A percentile compares a stretch with the other conserved stretches of the same genome.
phyloP scores from a whole-genome alignment of 2,888 invertebrate species.

The Incurvaria masculella region DNA sequence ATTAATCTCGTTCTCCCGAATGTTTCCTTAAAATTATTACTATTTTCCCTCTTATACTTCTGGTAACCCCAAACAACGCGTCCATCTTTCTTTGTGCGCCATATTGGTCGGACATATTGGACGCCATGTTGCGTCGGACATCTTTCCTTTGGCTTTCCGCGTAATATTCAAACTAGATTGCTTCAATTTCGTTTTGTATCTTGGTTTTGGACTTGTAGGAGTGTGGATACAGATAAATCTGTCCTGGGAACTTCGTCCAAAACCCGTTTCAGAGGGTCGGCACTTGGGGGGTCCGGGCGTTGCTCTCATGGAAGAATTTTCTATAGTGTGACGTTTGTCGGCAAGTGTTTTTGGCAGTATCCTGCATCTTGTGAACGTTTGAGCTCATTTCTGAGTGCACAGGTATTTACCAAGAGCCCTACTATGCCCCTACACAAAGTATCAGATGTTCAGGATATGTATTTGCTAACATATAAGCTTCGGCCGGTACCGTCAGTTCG shows the following conservation, averaged over 20 bases:
- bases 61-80: slow-evolving; percentile 22
- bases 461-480: neutral
- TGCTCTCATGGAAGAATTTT: neutral
- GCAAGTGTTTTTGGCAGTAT: neutral
- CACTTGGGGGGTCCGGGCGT: slow-evolving; percentile 3
- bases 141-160: slow-evolving; percentile 70
- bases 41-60: neutral
- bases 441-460: neutral
- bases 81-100: slow-evolving; percentile 53
- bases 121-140: slow-evolving; percentile 74
- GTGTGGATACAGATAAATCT: neutral
- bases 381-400: neutral
- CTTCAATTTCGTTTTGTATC: neutral
- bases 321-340: neutral
- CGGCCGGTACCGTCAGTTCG: neutral
- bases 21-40: neutral
- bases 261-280: slow-evolving; percentile 9
- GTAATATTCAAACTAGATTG: slow-evolving; percentile 53
- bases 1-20: neutral
- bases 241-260: neutral
- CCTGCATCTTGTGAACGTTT: neutral
- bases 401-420: neutral
- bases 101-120: slow-evolving; percentile 64
- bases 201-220: neutral
- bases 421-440: neutral